Percentiles rank a stretch among this genome's conserved stretches.
Conservation (phyloP, 2,888 invertebrate genomes). For the Tinea pellionella region DNA sequence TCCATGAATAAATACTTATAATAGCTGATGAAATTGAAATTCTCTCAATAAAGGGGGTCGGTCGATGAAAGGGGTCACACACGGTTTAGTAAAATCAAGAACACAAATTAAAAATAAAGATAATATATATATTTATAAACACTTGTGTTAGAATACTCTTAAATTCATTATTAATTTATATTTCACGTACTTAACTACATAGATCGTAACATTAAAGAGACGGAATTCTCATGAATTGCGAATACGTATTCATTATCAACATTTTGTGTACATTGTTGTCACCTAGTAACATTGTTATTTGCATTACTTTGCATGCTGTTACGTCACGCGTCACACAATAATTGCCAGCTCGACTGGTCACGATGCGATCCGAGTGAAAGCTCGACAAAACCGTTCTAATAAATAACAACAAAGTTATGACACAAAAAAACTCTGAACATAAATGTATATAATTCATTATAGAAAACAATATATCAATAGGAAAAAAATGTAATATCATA, state of each 20-base stretch:
- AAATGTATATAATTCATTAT: background rate
- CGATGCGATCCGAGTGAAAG: too few relatives aligned
- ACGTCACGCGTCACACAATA: too few relatives aligned
- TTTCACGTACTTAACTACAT: slow-evolving; percentile 65
- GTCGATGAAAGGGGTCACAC: slow-evolving; percentile 32
- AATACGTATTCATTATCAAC: background rate
- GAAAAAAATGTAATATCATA: background rate
- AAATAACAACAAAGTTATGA: background rate
- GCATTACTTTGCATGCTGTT: too few relatives aligned
- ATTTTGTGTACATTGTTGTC: background rate
- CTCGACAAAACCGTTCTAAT: background rate
- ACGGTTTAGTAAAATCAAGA: slow-evolving; percentile 51
- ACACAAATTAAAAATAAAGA: slow-evolving; percentile 68
- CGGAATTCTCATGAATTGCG: slow-evolving; percentile 39
- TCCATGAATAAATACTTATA: background rate
- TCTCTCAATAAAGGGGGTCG: slow-evolving; percentile 24
- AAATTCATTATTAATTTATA: slow-evolving; percentile 68
- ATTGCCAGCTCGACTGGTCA: background rate
- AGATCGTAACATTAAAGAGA: slow-evolving; percentile 58
- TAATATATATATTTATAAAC: slow-evolving; percentile 71
- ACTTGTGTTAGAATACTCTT: slow-evolving; percentile 70
- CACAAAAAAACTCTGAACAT: background rate
- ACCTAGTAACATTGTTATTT: background rate
- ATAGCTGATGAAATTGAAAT: slow-evolving; percentile 64
- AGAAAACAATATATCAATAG: background rate